Base-by-base conservation (phyloP, 37 sponge, comb jelly and placozoan genomes). In the Oopsacas minuta region DNA sequence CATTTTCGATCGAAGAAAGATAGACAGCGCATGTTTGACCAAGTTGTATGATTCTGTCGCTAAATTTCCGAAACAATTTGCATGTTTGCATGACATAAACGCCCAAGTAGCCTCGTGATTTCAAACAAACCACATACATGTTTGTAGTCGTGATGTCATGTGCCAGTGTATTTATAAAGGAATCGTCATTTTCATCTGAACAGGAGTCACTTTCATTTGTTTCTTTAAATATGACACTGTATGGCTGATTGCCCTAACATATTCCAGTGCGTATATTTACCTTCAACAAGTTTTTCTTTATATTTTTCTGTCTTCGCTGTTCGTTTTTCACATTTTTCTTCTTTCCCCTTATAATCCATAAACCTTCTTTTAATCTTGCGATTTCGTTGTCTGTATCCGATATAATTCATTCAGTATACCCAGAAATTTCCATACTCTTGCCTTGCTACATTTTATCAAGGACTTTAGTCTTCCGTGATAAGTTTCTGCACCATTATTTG, bases 401-500 rank as follows among this genome's bases (percentile, higher is more conserved):
- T 61, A 61, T 61, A 61, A 61, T 61, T 61, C 75, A 61, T 61
- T 61, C 75, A 61, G 28, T 61, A 34, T 61, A 61, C 28, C 75
- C 75, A 61, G 75, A 61, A 61, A 61, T 32, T 61, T 61, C 75
- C 75, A 61, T 61, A 61, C 28, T 61, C 75, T 61, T 61, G 75
- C 32, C 75, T 61, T 61, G 75, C 75, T 61, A 61, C 75, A 61
- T 12, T 61, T 61, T 61, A 61, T 61, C 28, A 61, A 61, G 75
- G 75, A 61, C 22, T 61, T 61, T 61, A 61, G 75, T 61, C 75
- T 61, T 61, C 75, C 75, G 75, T 61, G 75, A 61, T 61, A 61
- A 61, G 22, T 61, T 61, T 61, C 75, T 61, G 75, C 75, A 32
- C 75, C 75, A 61, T 61, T 61, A 61, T 61, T 61, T n/a, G 75